Evolutionary conservation across 2,113 vertebrate species (phyloP).

Genomic region (Elachura formosa): DNA sequence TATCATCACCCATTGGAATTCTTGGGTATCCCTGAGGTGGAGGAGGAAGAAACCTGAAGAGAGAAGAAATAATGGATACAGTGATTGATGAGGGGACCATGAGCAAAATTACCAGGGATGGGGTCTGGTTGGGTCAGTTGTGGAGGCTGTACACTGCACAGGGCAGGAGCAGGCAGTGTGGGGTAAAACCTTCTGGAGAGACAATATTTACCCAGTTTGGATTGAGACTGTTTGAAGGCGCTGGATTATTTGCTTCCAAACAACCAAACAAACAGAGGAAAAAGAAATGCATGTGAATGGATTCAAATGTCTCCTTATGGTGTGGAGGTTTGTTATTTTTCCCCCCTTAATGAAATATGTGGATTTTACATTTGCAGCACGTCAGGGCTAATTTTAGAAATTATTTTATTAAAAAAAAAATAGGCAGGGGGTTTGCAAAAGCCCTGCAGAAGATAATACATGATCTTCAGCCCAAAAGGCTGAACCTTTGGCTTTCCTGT

Average conservation of each 20-base stretch:
- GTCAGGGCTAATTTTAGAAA: not conserved
- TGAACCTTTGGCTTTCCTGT: not conserved
- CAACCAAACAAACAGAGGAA: conserved; percentile 14
- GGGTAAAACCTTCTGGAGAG: not conserved
- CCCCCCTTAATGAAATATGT: not conserved
- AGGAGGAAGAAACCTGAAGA: not conserved
- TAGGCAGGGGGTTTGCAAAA: not conserved
- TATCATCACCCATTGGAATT: not conserved
- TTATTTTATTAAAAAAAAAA: not conserved
- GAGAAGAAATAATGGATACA: not conserved
- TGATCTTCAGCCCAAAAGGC: not conserved
- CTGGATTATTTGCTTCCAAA: conserved; percentile 14
- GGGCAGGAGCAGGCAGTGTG: fast-evolving
- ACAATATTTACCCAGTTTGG: not conserved
- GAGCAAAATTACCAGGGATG: not conserved
- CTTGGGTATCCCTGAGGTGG: not conserved
- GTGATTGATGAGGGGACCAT: not conserved
- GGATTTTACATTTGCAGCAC: not conserved
- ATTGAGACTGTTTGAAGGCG: not conserved
- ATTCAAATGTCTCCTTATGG: conserved; percentile 24
- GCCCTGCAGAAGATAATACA: not conserved
- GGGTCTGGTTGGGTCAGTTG: not conserved
- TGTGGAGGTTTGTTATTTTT: not conserved
- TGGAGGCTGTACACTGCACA: fast-evolving
- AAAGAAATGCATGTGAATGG: not conserved